Percentiles rank a stretch among this genome's conserved stretches.
These are phyloP conservation scores for Apus apus DNA, from an alignment of 2,113 vertebrate species.

Conservation along the genomic window DNA sequence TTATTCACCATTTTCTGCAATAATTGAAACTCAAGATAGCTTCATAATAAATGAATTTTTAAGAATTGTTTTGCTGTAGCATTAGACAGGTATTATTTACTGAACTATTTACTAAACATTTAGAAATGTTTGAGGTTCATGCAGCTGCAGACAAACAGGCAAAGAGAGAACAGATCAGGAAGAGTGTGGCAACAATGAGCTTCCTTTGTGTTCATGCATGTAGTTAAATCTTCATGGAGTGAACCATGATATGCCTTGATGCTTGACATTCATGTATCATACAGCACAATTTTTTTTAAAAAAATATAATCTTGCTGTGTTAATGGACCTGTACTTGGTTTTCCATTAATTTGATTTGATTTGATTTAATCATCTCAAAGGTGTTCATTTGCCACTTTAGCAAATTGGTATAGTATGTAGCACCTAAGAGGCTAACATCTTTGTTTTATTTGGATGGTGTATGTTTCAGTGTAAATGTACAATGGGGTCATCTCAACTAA, in stretches of 20 bases:
- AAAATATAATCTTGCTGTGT: background rate
- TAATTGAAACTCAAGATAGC: background rate
- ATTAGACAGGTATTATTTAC: background rate
- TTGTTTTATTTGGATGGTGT: background rate
- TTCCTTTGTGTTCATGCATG: slow-evolving; percentile 1
- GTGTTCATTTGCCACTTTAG: background rate
- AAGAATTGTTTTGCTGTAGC: background rate
- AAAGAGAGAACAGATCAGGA: background rate
- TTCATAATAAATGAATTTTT: background rate
- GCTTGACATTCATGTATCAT: background rate
- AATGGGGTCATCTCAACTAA: background rate
- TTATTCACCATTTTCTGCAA: background rate
- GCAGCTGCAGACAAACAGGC: background rate
- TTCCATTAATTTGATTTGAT: background rate
- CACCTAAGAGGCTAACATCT: background rate
- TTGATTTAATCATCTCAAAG: background rate
- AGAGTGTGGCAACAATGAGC: background rate
- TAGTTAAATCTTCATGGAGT: background rate
- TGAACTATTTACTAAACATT: background rate
- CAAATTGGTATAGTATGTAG: background rate
- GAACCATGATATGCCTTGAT: background rate
- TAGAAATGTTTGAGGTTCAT: background rate
- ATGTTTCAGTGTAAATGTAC: background rate
- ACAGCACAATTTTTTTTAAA: background rate
- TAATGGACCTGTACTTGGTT: background rate